These are phyloP conservation scores for Notothenia rossii DNA, from an alignment of 2,113 vertebrate genomes.

Conservation along the genomic window DNA sequence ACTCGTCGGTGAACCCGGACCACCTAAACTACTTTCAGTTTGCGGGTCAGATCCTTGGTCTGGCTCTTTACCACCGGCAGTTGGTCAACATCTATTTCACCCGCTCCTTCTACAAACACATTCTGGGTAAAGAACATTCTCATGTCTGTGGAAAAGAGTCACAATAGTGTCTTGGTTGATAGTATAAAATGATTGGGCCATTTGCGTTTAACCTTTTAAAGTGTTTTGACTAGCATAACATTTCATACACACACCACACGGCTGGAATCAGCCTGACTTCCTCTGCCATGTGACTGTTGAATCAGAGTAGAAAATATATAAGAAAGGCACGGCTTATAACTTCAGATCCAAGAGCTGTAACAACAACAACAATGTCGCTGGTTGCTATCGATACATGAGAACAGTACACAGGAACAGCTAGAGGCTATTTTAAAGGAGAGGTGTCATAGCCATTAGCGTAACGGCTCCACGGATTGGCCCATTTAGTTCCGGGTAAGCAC, in stretches of 20 bases:
- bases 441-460: too few relatives aligned
- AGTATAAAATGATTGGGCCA: background rate
- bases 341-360: background rate
- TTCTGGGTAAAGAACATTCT: constrained; percentile 87
- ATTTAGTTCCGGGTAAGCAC: too few relatives aligned
- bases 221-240: too few relatives aligned
- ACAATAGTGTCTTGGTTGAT: background rate
- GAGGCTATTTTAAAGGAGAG: too few relatives aligned
- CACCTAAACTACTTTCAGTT: constrained; percentile 98
- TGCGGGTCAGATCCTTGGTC: constrained; percentile 95
- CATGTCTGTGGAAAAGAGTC: background rate
- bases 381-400: too few relatives aligned
- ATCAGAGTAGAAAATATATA: background rate
- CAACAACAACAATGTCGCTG: too few relatives aligned
- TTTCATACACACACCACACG: background rate
- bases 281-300: background rate
- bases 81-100: constrained; percentile 99
- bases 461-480: too few relatives aligned
- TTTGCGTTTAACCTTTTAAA: too few relatives aligned
- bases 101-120: constrained; percentile 99
- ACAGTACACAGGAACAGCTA: too few relatives aligned
- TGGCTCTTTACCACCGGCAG: constrained; percentile 96
- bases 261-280: background rate
- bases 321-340: background rate
- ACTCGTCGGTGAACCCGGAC: constrained; percentile 98